Conservation (phyloP, 2,888 invertebrate species). For the Epinotia bilunana region DNA sequence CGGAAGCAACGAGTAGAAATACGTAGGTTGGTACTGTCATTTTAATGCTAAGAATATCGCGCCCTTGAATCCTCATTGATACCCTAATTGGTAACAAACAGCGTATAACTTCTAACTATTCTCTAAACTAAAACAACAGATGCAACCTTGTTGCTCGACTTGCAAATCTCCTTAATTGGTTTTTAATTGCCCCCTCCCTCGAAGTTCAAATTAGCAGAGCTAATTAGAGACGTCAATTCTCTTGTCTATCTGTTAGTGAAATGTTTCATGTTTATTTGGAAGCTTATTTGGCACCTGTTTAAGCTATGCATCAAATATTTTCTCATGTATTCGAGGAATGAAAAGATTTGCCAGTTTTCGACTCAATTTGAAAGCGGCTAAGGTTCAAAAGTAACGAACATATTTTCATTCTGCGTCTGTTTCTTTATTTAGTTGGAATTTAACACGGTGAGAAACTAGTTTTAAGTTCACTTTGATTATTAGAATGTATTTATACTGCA, state of each 20-base stretch:
- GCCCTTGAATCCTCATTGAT: not conserved
- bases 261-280: conserved; percentile 25
- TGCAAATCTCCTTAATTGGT: conserved; percentile 29
- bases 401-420: too few relatives aligned
- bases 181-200: conserved; percentile 26
- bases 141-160: conserved; percentile 29
- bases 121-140: conserved; percentile 14
- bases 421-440: too few relatives aligned
- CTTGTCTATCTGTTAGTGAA: conserved; percentile 30
- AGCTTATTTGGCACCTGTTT: not conserved
- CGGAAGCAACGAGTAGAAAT: too few relatives aligned
- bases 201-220: conserved; percentile 25
- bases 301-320: not conserved
- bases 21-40: too few relatives aligned
- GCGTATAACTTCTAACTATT: conserved; percentile 25
- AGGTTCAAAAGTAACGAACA: not conserved
- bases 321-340: not conserved
- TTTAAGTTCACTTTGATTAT: too few relatives aligned
- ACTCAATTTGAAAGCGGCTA: not conserved
- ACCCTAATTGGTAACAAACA: not conserved
- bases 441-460: too few relatives aligned
- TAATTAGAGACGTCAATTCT: conserved; percentile 37
- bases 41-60: not conserved
- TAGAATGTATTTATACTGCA: too few relatives aligned
- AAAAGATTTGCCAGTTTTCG: not conserved